Percentiles rank a stretch among this genome's conserved stretches.
phyloP scores from a whole-genome alignment of 1,140 invertebrate genomes.

The Bicyclus anynana region DNA sequence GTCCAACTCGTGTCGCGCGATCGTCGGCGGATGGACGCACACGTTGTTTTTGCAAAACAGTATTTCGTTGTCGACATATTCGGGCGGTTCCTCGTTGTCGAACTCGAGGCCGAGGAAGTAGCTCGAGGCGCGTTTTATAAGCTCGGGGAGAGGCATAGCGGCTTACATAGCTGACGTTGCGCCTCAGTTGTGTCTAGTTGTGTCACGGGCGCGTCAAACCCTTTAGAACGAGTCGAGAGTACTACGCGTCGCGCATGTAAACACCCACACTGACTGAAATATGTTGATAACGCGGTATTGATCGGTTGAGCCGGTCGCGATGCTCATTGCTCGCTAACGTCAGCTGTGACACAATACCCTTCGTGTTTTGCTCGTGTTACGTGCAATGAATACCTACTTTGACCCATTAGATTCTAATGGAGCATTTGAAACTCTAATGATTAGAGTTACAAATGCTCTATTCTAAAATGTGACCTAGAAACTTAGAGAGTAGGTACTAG shows the following conservation, averaged over 20 bases:
- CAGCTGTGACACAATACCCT: conserved; percentile 36
- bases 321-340: conserved; percentile 41
- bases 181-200: conserved; percentile 39
- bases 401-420: conserved; percentile 2
- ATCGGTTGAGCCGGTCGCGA: conserved; percentile 42
- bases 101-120: conserved; percentile 84
- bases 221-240: conserved; percentile 48
- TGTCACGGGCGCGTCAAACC: conserved; percentile 53
- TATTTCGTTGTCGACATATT: conserved; percentile 89
- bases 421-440: no score
- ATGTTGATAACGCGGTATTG: conserved; percentile 70
- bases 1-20: conserved; percentile 87
- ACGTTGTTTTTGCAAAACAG: conserved; percentile 96
- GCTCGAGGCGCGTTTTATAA: conserved; percentile 86
- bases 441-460: no score
- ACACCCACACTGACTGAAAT: conserved; percentile 57
- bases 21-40: conserved; percentile 94
- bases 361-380: conserved; percentile 14
- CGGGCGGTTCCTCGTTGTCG: conserved; percentile 77
- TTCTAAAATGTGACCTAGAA: no score
- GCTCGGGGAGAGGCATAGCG: conserved; percentile 85
- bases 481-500: no score
- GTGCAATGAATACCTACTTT: conserved; percentile 4
- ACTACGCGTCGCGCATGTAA: conserved; percentile 72
- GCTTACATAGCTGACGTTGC: conserved; percentile 56